Base-by-base conservation (phyloP, 1,140 invertebrate species). In the Drosophila ficusphila region DNA sequence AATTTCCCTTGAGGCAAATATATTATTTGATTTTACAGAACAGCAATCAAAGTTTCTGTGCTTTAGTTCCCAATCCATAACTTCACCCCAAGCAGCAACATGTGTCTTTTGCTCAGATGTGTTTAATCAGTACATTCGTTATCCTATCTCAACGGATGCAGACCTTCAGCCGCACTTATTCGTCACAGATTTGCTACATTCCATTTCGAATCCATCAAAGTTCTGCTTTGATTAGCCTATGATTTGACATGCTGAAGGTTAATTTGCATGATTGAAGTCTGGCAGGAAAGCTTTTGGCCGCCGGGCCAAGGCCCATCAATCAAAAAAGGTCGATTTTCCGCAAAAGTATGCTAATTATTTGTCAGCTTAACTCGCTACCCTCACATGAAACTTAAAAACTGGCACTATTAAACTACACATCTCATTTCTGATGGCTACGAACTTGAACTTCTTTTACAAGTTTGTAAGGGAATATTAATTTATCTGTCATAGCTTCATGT, bases 221-320 rank as follows among this genome's bases (percentile, higher is more conserved):
- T 67, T 42, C 14, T 1, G 27, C 27, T 52, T 67, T 67, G 60
- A 67, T 67, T 67, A 64, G 38, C 38, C 21, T 18, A 44, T 25
- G n/a, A 61, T 61, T 64, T 60, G 54, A 61, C 54, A 51, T 33
- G 60, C 36, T 52, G 62, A 67, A 51, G 62, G 60, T 65, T 65
- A 67, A 67, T 67, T 67, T 67, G 60, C 62, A 51, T 67, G 44
- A 51, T 51, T 65, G 60, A 51, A 67, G 62, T 33, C 14, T 49
- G 34, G 42, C 42, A 49, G 41, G 27, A 31, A 29, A 9, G 54
- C 36, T 29, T 21, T 19, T 53, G 23, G 21, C 25, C 36, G 36
- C 36, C 34, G 34, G 14, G 51, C 47, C 29, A 34, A 3, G 4
- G 33, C 34, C 34, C 27, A 67, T 67, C 60, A 65, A 67, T 67